phyloP scores from a whole-genome alignment of 2,113 vertebrate genomes.

The Caretta caretta region DNA sequence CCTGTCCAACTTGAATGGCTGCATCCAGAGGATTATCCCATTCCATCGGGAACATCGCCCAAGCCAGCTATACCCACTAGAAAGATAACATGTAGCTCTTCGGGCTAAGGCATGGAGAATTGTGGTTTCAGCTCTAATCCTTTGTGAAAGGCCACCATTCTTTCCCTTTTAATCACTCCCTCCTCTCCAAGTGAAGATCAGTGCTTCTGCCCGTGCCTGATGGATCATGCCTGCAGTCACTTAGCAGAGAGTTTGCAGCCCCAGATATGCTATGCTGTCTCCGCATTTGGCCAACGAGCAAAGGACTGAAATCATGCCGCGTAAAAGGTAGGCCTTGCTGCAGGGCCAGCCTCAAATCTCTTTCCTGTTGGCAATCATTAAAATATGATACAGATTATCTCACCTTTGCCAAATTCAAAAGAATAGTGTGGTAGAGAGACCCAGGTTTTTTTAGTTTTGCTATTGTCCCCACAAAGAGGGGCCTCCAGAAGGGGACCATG shows the following conservation, averaged over 20 bases:
- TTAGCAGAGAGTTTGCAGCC: background rate
- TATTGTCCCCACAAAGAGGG: background rate
- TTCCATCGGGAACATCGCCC: background rate
- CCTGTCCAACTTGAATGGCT: background rate
- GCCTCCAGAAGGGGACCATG: background rate
- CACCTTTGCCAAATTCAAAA: background rate
- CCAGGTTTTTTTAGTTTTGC: background rate
- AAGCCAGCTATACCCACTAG: background rate
- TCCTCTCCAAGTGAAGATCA: background rate
- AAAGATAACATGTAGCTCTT: background rate
- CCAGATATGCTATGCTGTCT: background rate
- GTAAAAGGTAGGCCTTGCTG: background rate
- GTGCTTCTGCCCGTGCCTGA: background rate
- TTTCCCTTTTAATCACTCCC: background rate
- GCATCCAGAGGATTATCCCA: background rate
- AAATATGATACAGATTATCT: background rate
- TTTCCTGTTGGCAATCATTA: fast-evolving
- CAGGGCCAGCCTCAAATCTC: fast-evolving
- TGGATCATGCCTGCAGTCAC: background rate
- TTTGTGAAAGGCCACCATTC: background rate
- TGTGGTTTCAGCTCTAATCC: background rate
- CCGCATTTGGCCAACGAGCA: background rate
- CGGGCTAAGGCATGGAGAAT: background rate
- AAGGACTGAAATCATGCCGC: fast-evolving
- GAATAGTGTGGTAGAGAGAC: too few species aligned